Evolutionary conservation across 2,113 vertebrate genomes (phyloP).

Genomic region (Cheirogaleus medius): DNA sequence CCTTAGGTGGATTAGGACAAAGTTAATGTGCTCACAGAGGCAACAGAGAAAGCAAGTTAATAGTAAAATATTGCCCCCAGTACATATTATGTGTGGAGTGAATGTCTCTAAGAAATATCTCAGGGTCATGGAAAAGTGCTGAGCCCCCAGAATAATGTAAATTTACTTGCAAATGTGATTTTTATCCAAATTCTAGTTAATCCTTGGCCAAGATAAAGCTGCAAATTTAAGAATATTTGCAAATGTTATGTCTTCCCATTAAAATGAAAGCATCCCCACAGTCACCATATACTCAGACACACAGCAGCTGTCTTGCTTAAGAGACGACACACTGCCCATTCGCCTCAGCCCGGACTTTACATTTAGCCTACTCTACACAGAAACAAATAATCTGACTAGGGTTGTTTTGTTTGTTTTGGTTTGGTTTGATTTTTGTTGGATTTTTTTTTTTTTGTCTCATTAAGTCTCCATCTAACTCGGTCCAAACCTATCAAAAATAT

Average conservation of each 20-base stretch:
- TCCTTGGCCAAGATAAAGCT: background rate
- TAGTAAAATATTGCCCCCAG: background rate
- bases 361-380: background rate
- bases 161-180: slow-evolving; percentile 27
- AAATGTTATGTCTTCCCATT: background rate
- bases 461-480: background rate
- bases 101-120: slow-evolving; percentile 12
- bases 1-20: background rate
- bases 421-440: background rate
- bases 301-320: background rate
- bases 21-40: slow-evolving; percentile 34
- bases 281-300: background rate
- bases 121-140: background rate
- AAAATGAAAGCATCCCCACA: background rate
- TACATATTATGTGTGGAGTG: background rate
- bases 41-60: background rate
- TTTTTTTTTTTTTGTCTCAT: background rate
- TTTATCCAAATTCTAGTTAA: slow-evolving; percentile 18
- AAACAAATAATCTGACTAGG: background rate
- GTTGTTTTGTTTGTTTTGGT: background rate
- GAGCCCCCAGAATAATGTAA: background rate
- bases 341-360: background rate
- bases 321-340: background rate
- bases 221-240: background rate
- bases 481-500: background rate